These are phyloP conservation scores for Eurystomus gularis DNA, from an alignment of 2,113 vertebrate genomes.

Conservation along the genomic window DNA sequence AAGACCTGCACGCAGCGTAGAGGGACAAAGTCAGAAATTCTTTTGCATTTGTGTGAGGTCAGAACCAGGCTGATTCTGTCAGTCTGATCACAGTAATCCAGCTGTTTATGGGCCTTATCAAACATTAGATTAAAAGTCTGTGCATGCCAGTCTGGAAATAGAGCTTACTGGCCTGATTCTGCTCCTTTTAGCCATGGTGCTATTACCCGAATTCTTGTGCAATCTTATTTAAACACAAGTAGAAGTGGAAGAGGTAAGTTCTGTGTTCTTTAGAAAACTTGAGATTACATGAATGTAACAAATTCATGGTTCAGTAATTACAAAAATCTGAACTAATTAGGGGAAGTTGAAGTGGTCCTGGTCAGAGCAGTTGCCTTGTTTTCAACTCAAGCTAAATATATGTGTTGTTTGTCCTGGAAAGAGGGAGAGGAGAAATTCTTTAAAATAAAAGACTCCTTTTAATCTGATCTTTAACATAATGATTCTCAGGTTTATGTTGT, in stretches of 20 bases:
- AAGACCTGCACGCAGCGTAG: neutral
- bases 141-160: neutral
- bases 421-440: neutral
- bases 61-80: neutral
- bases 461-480: neutral
- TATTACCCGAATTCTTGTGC: neutral
- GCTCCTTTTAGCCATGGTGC: neutral
- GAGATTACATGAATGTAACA: neutral
- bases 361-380: neutral
- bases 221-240: neutral
- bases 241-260: neutral
- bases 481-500: neutral
- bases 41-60: neutral
- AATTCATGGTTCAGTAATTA: neutral
- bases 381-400: neutral
- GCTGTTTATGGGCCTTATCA: neutral
- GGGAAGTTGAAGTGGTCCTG: neutral
- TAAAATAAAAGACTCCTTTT: neutral
- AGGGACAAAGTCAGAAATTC: constrained; percentile 55
- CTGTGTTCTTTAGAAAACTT: neutral
- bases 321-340: neutral
- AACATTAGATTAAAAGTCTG: neutral
- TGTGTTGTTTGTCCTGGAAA: neutral
- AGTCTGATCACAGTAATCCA: neutral
- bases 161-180: neutral